phyloP scores from a whole-genome alignment of 1,140 invertebrate species.

The Leptestheria dahalacensis region DNA sequence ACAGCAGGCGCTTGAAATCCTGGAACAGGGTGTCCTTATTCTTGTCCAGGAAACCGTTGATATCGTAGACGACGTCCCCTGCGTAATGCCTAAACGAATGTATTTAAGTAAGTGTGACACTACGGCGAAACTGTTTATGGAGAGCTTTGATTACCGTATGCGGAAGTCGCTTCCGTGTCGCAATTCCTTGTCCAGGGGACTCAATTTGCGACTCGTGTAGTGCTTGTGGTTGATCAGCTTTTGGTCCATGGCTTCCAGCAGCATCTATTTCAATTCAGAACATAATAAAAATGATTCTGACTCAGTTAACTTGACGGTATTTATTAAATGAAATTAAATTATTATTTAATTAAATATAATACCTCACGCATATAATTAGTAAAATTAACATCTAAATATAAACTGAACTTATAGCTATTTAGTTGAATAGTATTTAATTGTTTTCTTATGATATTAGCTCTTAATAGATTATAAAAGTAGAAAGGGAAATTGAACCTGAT shows the following conservation, averaged over 20 bases:
- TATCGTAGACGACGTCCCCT: conserved; percentile 84
- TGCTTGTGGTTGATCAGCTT: conserved; percentile 73
- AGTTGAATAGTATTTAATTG: no score
- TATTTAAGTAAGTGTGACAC: not conserved
- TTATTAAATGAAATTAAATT: no score
- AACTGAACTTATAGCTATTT: no score
- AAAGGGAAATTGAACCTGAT: no score
- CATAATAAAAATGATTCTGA: no score
- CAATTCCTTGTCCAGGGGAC: conserved; percentile 62
- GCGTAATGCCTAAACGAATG: conserved; percentile 64
- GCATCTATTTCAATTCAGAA: conserved; percentile 38
- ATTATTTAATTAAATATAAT: conserved; percentile 1
- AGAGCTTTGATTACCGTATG: conserved; percentile 39
- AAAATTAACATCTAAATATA: no score
- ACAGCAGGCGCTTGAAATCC: conserved; percentile 84
- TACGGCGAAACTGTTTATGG: not conserved
- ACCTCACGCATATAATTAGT: conserved; percentile 25
- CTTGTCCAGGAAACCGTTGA: conserved; percentile 85
- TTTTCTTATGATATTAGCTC: no score
- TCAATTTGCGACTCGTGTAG: conserved; percentile 71
- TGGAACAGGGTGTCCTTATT: conserved; percentile 91
- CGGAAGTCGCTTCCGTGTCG: conserved; percentile 69
- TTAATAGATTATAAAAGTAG: no score
- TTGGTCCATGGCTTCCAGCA: conserved; percentile 84
- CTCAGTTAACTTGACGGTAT: no score